These are phyloP conservation scores for Echinarachnius parma DNA, from an alignment of 53 echinoderm and acorn worm species.

Conservation along the genomic window DNA sequence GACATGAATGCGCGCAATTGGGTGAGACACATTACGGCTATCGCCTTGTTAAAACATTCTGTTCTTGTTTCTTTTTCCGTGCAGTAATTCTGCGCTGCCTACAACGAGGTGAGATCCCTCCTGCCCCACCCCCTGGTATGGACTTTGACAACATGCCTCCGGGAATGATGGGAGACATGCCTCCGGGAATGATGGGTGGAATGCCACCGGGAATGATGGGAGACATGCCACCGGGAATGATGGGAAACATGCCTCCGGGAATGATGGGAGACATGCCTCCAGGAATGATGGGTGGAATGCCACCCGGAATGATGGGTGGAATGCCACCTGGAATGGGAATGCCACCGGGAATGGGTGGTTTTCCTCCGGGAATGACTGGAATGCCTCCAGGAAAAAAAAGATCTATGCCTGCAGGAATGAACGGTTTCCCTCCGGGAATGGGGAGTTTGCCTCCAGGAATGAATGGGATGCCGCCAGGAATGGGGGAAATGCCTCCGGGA, in stretches of 20 bases:
- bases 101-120: slow-evolving; percentile 36
- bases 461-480: slow-evolving; percentile 4
- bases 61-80: not conserved
- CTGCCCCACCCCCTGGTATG: no score
- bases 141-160: no score
- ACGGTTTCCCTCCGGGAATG: slow-evolving; percentile 56
- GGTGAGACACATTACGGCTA: no score
- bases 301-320: slow-evolving; percentile 5
- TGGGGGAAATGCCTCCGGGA: not conserved
- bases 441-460: not conserved
- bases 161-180: no score
- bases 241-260: no score
- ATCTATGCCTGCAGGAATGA: slow-evolving; percentile 11
- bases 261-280: slow-evolving; percentile 57
- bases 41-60: no score
- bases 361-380: slow-evolving; percentile 56
- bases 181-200: slow-evolving; percentile 57
- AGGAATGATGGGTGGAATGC: slow-evolving; percentile 38
- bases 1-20: no score
- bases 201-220: no score
- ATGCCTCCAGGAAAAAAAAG: slow-evolving; percentile 48
- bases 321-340: slow-evolving; percentile 6
- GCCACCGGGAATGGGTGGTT: slow-evolving; percentile 28
- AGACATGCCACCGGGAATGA: slow-evolving; percentile 55
- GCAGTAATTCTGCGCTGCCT: slow-evolving; percentile 52